phyloP scores from a whole-genome alignment of 2,888 invertebrate genomes.

The Oscheius sp. region DNA sequence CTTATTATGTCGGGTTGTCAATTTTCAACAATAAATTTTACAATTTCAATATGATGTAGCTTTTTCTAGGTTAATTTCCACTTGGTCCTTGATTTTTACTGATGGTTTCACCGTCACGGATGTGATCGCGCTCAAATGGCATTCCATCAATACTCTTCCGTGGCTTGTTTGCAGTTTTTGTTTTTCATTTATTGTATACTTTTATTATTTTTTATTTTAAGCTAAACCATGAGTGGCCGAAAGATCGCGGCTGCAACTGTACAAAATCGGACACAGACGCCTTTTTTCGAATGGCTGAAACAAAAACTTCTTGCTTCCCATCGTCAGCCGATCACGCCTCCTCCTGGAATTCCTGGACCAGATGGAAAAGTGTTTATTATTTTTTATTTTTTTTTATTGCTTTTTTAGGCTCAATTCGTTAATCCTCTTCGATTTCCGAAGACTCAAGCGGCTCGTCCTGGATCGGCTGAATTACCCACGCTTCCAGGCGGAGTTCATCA shows the following conservation, averaged over 20 bases:
- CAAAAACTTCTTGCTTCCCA: conserved; percentile 62
- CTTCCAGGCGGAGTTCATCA: conserved; percentile 82
- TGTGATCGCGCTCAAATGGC: not conserved
- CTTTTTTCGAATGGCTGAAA: conserved; percentile 63
- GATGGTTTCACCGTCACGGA: not conserved
- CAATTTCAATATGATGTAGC: not conserved
- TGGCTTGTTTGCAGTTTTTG: not conserved
- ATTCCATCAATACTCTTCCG: not conserved
- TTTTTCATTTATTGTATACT: not conserved
- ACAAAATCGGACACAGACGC: conserved; percentile 63
- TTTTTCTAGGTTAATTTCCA: not conserved
- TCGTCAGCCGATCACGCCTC: conserved; percentile 58
- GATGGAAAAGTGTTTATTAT: conserved; percentile 59
- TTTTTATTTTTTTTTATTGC: not conserved
- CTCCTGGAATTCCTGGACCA: conserved; percentile 59
- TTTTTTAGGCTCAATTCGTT: conserved; percentile 52
- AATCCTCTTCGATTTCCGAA: conserved; percentile 65
- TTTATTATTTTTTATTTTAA: not conserved
- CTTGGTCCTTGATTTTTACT: not conserved
- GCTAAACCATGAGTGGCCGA: conserved; percentile 24
- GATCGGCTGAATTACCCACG: conserved; percentile 78
- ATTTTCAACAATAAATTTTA: conserved; percentile 12
- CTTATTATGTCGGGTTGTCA: conserved; percentile 9
- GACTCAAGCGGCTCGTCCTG: conserved; percentile 76
- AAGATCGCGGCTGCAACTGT: conserved; percentile 64